Base-by-base conservation (phyloP, 2,888 invertebrate genomes). In the Habroteleia sp. region DNA sequence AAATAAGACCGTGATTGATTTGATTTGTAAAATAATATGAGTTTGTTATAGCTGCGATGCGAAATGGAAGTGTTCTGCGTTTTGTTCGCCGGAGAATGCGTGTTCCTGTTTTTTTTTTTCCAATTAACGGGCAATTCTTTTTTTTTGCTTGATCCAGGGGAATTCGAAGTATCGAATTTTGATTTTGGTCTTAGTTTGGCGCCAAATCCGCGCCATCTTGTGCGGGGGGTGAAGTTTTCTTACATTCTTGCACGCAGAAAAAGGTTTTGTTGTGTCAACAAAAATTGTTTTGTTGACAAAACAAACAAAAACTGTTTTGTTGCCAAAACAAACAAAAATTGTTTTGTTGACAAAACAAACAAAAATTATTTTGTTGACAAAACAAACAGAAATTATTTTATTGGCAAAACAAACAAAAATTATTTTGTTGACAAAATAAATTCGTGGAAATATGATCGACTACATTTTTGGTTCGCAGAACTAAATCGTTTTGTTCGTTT, bases 211-310 rank as follows among this genome's bases (percentile, higher is more conserved):
- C 39, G 25, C 41, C 41, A 39, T 20, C 46, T 41, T 31, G 29
- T 39, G 16, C 62, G 13, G 6, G 11, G 65, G 13, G 37, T 29
- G 27, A 65, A 54, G 44, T 54, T 52, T 41, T 33, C 52, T 17
- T 44, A 42, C 52, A 65, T 46, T 29, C 37, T 65, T 46, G 54
- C n/a, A n/a, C n/a, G n/a, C n/a, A n/a, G n/a, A n/a, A n/a, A n/a
- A n/a, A n/a, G n/a, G n/a, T n/a, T n/a, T n/a, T n/a, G n/a, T n/a
- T n/a, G n/a, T n/a, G n/a, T n/a, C n/a, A n/a, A n/a, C n/a, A n/a
- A n/a, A n/a, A n/a, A n/a, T n/a, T n/a, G n/a, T n/a, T n/a, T n/a
- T n/a, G n/a, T n/a, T n/a, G n/a, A n/a, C n/a, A n/a, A n/a, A n/a
- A n/a, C n/a, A n/a, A n/a, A n/a, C n/a, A n/a, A n/a, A n/a, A n/a